Evolutionary conservation across 1,140 invertebrate genomes (phyloP), one percentile per base, ranked within the genome.

Genomic region (Cydia fagiglandana): DNA sequence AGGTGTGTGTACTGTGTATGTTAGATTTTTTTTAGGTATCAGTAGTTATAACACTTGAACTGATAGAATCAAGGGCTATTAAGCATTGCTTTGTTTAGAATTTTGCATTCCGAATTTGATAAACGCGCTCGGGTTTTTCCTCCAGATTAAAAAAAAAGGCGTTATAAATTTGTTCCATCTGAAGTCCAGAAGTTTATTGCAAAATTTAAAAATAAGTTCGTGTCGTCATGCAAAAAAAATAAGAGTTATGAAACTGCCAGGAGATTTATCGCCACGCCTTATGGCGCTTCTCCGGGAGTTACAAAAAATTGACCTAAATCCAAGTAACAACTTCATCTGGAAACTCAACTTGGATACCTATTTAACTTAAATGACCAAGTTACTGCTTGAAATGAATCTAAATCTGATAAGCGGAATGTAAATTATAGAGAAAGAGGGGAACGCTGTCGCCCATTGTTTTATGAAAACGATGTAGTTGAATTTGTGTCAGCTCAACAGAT

Each of bases 181-280:
- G 5, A 53, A 53, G 50, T n/a, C 50, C n/a, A 53, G n/a, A 61
- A 61, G 20, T 24, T 24, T 10, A 61, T 12, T 61, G 20, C 20
- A 61, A n/a, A 61, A 61, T 61, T 61, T 17, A 66, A 66, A 66
- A 66, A 38, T 34, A 66, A 38, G 64, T 66, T 66, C 10, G 28
- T 66, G 64, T 66, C 64, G 15, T 66, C 75, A 80, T 77, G 78
- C 78, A 79, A 81, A 78, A 79, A 79, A 76, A 81, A 80, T 81
- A 81, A 78, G 79, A 82, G 80, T 84, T 82, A 80, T 82, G 78
- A 80, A 82, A 82, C 68, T 78, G 78, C 73, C 66, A 64, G 75
- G 75, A 82, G 82, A 84, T 84, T 84, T 84, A 83, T 81, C 20
- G 73, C 76, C 78, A 74, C 80, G 79, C 82, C 80, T 76, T 82